These are phyloP conservation scores for Cephus nigrinus DNA, from an alignment of 2,888 invertebrate species.

Conservation along the genomic window DNA sequence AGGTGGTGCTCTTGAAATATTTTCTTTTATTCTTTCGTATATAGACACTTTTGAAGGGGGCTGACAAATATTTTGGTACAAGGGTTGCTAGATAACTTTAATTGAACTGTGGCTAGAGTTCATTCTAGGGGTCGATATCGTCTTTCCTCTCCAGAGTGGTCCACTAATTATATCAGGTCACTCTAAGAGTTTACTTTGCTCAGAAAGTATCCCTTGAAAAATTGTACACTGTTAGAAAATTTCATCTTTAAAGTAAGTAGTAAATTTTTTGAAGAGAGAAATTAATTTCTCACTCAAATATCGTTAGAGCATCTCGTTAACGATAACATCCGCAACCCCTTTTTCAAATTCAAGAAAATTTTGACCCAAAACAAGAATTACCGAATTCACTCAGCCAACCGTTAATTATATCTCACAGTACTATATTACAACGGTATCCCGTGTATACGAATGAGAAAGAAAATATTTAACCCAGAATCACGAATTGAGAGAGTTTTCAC, in stretches of 20 bases:
- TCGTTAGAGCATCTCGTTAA: too few relatives aligned
- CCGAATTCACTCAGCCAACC: too few relatives aligned
- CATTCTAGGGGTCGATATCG: slow-evolving; percentile 30
- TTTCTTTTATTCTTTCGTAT: neutral
- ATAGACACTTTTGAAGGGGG: neutral
- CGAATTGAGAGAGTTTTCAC: too few relatives aligned
- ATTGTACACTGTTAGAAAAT: neutral
- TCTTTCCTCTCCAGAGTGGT: slow-evolving; percentile 40
- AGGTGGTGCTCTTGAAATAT: neutral
- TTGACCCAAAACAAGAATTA: too few relatives aligned
- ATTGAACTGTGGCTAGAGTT: neutral
- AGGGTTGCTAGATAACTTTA: neutral
- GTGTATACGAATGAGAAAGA: too few relatives aligned
- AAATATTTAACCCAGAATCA: too few relatives aligned
- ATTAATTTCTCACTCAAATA: too few relatives aligned
- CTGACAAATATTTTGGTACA: neutral
- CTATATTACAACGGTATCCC: too few relatives aligned
- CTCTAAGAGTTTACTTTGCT: slow-evolving; percentile 2
- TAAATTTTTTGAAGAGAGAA: too few relatives aligned
- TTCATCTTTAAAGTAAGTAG: neutral
- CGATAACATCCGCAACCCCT: too few relatives aligned
- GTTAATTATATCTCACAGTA: too few relatives aligned
- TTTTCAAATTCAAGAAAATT: too few relatives aligned
- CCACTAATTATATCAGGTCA: slow-evolving; percentile 36
- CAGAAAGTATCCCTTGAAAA: neutral